phyloP scores from a whole-genome alignment of 1,140 invertebrate genomes.

The Drosophila neocordata region DNA sequence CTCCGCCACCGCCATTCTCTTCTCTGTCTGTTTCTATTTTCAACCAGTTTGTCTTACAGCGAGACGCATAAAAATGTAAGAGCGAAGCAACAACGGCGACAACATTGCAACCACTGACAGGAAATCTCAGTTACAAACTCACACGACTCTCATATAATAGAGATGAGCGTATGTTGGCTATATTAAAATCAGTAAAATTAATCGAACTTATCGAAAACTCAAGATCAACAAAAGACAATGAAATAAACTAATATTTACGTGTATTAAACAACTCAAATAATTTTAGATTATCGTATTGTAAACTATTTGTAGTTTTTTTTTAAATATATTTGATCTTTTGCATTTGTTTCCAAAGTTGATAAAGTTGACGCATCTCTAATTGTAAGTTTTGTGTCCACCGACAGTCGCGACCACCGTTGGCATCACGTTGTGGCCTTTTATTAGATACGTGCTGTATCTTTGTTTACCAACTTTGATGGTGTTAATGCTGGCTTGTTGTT shows the following conservation, averaged over 20 bases:
- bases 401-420: constrained; percentile 50
- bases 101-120: constrained; percentile 36
- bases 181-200: neutral
- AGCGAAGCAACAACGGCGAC: constrained; percentile 19
- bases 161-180: constrained; percentile 13
- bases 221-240: too few species aligned
- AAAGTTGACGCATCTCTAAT: constrained; percentile 28
- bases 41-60: constrained; percentile 32
- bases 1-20: neutral
- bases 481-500: constrained; percentile 74
- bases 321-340: neutral
- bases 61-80: constrained; percentile 54
- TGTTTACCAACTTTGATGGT: constrained; percentile 79
- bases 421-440: constrained; percentile 80
- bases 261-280: too few species aligned
- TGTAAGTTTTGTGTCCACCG: constrained; percentile 8
- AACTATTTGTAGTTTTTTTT: neutral
- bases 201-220: neutral
- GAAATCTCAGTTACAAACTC: constrained; percentile 66
- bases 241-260: too few species aligned
- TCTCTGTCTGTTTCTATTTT: neutral
- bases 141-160: constrained; percentile 14
- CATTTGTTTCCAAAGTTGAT: neutral
- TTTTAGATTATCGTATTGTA: too few species aligned
- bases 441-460: constrained; percentile 80